Evolutionary conservation across 2,797 vertebrate species (phyloP).

Genomic region (Alcedo quadribrachys): DNA sequence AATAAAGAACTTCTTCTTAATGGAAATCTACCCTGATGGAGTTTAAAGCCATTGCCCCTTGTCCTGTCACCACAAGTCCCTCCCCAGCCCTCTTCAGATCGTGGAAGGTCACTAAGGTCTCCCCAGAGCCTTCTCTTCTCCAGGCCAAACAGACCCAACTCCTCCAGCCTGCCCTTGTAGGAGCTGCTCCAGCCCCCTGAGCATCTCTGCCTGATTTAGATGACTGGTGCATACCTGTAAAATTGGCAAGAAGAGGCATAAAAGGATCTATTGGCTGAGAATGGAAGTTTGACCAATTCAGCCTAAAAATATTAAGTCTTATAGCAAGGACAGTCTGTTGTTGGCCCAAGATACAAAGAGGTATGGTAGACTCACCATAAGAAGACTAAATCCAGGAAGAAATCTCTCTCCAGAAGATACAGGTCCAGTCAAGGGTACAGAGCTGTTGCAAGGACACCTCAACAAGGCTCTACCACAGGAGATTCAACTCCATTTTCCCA

Average conservation of each 20-base stretch:
- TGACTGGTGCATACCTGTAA: not conserved
- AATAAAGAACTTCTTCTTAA: not conserved
- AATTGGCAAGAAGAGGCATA: not conserved
- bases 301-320: not conserved
- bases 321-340: not conserved
- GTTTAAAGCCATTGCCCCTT: no score
- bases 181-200: no score
- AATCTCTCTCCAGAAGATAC: not conserved
- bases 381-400: not conserved
- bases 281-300: not conserved
- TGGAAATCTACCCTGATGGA: no score
- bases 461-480: not conserved
- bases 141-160: no score
- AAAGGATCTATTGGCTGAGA: not conserved
- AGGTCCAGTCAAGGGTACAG: not conserved
- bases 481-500: not conserved
- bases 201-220: not conserved
- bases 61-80: no score
- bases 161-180: no score
- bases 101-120: no score
- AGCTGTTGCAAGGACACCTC: not conserved
- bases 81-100: no score
- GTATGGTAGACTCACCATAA: not conserved
- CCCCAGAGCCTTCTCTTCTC: no score
- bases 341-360: not conserved